A percentile compares a stretch with the other conserved stretches of the same genome.
Conservation (phyloP, 2,888 invertebrate genomes). For the Eueremaeus valkanovi region DNA sequence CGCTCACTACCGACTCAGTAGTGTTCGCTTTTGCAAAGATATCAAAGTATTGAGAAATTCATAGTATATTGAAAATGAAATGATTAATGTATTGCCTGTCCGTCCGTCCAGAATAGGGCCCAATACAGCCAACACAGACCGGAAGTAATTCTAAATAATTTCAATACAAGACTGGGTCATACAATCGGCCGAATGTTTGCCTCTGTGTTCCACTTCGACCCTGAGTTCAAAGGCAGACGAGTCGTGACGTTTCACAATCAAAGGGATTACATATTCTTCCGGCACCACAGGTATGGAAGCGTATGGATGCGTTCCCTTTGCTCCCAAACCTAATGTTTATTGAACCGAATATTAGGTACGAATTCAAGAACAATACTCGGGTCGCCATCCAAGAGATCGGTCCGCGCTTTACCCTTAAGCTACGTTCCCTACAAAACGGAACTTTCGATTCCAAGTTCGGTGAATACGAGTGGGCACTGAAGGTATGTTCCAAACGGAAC, state of each 20-base stretch:
- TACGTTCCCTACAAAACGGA: slow-evolving; percentile 90
- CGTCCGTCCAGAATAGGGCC: slow-evolving; percentile 39
- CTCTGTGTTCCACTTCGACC: slow-evolving; percentile 89
- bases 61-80: slow-evolving; percentile 24
- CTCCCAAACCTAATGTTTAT: slow-evolving; percentile 14
- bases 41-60: slow-evolving; percentile 57
- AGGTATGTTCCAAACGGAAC: slow-evolving; percentile 51
- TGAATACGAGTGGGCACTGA: slow-evolving; percentile 88
- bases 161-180: slow-evolving; percentile 86
- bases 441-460: slow-evolving; percentile 95
- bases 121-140: slow-evolving; percentile 71
- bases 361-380: slow-evolving; percentile 67
- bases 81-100: neutral
- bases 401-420: slow-evolving; percentile 88
- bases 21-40: slow-evolving; percentile 82
- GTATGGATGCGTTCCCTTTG: neutral
- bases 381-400: slow-evolving; percentile 86
- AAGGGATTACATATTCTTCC: slow-evolving; percentile 95
- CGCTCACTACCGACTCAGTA: slow-evolving; percentile 89
- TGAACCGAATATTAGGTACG: slow-evolving; percentile 63
- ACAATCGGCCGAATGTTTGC: slow-evolving; percentile 88
- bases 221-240: slow-evolving; percentile 86
- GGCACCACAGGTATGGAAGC: slow-evolving; percentile 81
- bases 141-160: slow-evolving; percentile 93
- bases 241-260: slow-evolving; percentile 98